Evolutionary conservation across 2,113 vertebrate genomes (phyloP), one percentile per base, ranked within the genome.

Genomic region (Aspidoscelis tigris): DNA sequence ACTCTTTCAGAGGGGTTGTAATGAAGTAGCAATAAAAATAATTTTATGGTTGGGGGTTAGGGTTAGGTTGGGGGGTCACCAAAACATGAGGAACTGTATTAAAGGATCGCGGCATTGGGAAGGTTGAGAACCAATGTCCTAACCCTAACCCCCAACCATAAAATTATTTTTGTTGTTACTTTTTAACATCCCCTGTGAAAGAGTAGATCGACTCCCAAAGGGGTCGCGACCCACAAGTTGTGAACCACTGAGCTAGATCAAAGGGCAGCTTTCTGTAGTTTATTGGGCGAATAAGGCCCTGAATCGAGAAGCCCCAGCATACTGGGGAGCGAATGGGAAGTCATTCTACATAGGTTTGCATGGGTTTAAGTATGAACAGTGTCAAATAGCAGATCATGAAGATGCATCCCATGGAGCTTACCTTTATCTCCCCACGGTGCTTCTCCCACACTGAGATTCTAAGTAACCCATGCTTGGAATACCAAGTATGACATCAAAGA

Each of bases 401-500:
- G 11, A 20, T 3, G 11, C 6, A 47, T 47, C 20, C 58, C n/a
- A 8, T 8, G 33, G 26, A 7, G 7, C 58, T 80, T 79, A 84
- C 83, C 70, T 64, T 79, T 66, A 21, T 53, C 77, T 79, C 83
- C 58, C 70, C 73, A n/a, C 24, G 39, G 44, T 47, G 76, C 76
- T 64, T 78, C 39, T 18, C 75, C 71, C 80, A 10, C 72, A 10
- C 83, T 72, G 26, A 18, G 76, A 21, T 66, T 74, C 43, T 79
- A 53, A 79, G 69, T 43, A 85, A 11, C 83, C 66, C 44, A 50
- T 50, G 43, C 55, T 74, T 74, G 43, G 69, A 80, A 80, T 24
- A 41, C 43, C 58, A 26, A 74, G 43, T 85, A 66, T 85, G 83
- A 85, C 83, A 85, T 74, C 68, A 77, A n/a, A 85, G 33, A 85